Evolutionary conservation across 1,140 invertebrate species (phyloP).

Genomic region (Araneus ventricosus): DNA sequence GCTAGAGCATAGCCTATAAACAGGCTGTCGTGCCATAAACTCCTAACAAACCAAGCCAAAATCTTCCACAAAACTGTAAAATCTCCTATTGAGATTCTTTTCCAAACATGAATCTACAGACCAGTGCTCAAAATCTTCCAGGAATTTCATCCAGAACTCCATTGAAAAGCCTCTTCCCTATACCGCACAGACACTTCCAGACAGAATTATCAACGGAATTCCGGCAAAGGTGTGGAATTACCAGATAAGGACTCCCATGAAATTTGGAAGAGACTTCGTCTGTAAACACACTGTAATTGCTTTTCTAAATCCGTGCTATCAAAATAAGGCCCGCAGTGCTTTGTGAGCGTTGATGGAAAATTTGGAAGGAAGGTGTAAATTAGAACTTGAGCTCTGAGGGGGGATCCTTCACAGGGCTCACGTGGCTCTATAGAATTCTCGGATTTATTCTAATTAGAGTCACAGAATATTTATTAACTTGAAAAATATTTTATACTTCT

Average conservation of each 20-base stretch:
- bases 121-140: too few relatives aligned
- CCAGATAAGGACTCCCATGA: not conserved
- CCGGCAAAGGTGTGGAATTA: not conserved
- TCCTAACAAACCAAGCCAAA: too few relatives aligned
- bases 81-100: too few relatives aligned
- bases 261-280: not conserved
- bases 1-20: too few relatives aligned
- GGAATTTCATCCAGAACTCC: not conserved
- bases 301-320: not conserved
- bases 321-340: not conserved
- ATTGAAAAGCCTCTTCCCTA: not conserved
- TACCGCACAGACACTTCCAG: not conserved
- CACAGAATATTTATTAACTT: too few relatives aligned
- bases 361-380: not conserved
- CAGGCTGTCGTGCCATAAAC: too few relatives aligned
- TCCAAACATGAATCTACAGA: too few relatives aligned
- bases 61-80: too few relatives aligned
- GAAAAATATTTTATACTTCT: too few relatives aligned
- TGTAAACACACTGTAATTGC: constrained; percentile 42
- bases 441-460: constrained; percentile 18
- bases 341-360: not conserved
- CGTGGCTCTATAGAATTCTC: not conserved
- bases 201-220: too few relatives aligned
- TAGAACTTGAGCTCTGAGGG: not conserved
- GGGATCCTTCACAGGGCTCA: not conserved